Percentiles rank a stretch among this genome's conserved stretches.
phyloP scores from a whole-genome alignment of 1,140 invertebrate genomes.

The Acyrthosiphon pisum region DNA sequence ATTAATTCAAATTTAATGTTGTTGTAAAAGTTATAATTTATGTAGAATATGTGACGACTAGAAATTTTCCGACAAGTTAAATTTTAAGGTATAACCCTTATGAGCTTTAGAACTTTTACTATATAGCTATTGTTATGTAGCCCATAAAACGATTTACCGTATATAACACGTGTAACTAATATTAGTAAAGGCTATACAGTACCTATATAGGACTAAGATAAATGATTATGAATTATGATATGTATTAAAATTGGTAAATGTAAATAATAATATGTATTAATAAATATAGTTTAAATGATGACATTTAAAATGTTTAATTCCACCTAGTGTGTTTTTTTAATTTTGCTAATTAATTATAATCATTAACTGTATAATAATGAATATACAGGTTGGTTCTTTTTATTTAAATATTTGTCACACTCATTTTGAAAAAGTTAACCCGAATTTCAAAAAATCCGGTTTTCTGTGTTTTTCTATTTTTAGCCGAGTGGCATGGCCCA shows the following conservation, averaged over 20 bases:
- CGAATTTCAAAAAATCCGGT: too few species aligned
- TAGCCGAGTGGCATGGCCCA: too few species aligned
- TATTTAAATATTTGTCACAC: background rate
- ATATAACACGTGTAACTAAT: background rate
- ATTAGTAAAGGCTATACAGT: background rate
- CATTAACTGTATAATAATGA: background rate
- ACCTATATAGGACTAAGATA: background rate
- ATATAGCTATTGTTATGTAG: background rate
- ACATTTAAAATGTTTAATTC: background rate
- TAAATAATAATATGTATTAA: background rate
- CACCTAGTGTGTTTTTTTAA: background rate
- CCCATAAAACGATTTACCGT: background rate
- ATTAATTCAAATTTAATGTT: slow-evolving; percentile 20
- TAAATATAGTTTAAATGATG: background rate
- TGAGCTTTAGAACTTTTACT: background rate
- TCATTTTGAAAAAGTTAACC: background rate
- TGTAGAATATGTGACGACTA: slow-evolving; percentile 3
- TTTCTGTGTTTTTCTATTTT: too few species aligned
- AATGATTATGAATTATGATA: background rate
- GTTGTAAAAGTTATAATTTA: slow-evolving; percentile 30
- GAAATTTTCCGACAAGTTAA: background rate
- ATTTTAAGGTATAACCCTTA: background rate
- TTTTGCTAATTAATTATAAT: background rate
- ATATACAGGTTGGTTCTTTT: background rate
- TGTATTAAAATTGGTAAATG: background rate